phyloP scores from a whole-genome alignment of 1,140 invertebrate genomes.

The Hylaeus volcanicus region DNA sequence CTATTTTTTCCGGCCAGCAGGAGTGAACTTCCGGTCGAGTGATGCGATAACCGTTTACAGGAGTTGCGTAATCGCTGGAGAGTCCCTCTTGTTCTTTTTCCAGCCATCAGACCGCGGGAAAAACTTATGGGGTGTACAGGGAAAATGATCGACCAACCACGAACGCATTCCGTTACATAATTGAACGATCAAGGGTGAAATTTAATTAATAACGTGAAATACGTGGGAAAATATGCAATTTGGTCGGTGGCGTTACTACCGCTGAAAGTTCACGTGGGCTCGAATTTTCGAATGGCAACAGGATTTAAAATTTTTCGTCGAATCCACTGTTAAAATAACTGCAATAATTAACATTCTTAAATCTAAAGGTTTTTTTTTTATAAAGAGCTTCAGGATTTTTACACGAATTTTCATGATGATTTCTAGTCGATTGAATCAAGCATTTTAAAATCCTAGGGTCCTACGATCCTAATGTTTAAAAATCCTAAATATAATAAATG shows the following conservation, averaged over 20 bases:
- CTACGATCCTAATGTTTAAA: too few species aligned
- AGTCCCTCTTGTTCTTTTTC: conserved; percentile 9
- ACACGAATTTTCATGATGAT: too few species aligned
- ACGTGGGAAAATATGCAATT: not conserved
- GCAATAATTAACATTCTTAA: too few species aligned
- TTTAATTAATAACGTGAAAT: conserved; percentile 9
- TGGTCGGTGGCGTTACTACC: not conserved
- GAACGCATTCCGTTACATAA: conserved; percentile 8
- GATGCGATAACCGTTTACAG: conserved; percentile 60
- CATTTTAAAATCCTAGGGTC: too few species aligned
- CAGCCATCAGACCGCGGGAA: conserved; percentile 29
- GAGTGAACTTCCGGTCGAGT: conserved; percentile 45
- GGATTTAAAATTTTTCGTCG: too few species aligned
- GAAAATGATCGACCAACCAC: conserved; percentile 28
- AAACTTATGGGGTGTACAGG: conserved; percentile 25
- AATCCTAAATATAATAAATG: too few species aligned
- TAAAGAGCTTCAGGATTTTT: too few species aligned
- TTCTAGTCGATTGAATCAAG: too few species aligned
- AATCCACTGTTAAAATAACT: too few species aligned
- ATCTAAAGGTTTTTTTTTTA: too few species aligned
- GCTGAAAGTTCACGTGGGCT: not conserved
- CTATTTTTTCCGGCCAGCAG: conserved; percentile 45
- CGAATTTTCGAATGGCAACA: not conserved
- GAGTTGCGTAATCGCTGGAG: conserved; percentile 52
- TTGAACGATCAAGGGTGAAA: not conserved